Evolutionary conservation across 2,888 invertebrate species (phyloP).

Genomic region (Osedax frankpressi): DNA sequence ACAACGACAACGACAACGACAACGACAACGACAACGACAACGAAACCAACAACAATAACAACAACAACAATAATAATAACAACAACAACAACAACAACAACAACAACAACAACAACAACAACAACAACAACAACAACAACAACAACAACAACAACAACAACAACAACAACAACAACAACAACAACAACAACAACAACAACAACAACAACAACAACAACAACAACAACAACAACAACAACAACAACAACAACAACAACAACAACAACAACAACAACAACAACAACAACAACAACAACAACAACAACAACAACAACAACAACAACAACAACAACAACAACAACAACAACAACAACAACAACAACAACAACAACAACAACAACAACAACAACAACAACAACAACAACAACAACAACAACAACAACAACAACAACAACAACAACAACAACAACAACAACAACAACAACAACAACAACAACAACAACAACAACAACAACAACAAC

Average conservation of each 20-base stretch:
- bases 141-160: too few relatives aligned
- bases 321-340: neutral
- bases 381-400: neutral
- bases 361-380: slow-evolving; percentile 1
- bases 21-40: too few relatives aligned
- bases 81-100: too few relatives aligned
- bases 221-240: too few relatives aligned
- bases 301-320: neutral
- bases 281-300: neutral
- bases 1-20: neutral
- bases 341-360: neutral
- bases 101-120: too few relatives aligned
- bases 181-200: too few relatives aligned
- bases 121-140: too few relatives aligned
- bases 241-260: too few relatives aligned
- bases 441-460: neutral
- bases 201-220: too few relatives aligned
- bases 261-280: neutral
- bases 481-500: neutral
- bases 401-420: neutral
- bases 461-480: neutral
- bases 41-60: too few relatives aligned
- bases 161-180: too few relatives aligned
- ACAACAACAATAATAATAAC: too few relatives aligned
- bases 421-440: neutral